Base-by-base conservation (phyloP, 2,797 vertebrate genomes). In the Cirrhinus molitorella region DNA sequence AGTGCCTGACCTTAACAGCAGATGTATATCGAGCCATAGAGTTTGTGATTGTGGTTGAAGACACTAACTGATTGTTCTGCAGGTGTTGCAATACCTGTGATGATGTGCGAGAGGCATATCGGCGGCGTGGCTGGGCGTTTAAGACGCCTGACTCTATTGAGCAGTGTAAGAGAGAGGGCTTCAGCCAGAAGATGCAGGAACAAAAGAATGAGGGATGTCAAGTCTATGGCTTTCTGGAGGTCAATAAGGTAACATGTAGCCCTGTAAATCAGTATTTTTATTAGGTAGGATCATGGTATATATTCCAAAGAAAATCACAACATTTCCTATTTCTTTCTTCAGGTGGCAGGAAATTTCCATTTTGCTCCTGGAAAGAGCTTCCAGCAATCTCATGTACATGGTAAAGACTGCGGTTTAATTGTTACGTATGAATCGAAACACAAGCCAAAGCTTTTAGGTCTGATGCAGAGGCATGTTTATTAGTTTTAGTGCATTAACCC, bases 281-380 rank as follows among this genome's bases (percentile, higher is more conserved):
- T 77, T 73, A 21, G 5, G 19, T 53, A 21, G 5, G 19, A 34
- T 73, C 16, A 61, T 28, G 5, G 21, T 25, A n/a, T 76, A 10
- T 19, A 43, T 2, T 34, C 10, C 17, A 1, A 10, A n/a, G 34
- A 43, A 37, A 37, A n/a, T 59, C 8, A 17, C 13, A 40, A 5
- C 1, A 23, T 51, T 6, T 53, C 19, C 21, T 51, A n/a, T n/a
- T 8, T 25, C 28, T 65, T 49, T 13, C 43, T 87, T 25, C 90
- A 99, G 98, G 98, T 99, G 88, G 98, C 98, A 21, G 98, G 98
- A 87, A 99, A 99, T 92, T 99, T 99, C 89, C 98, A 99, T 92
- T 99, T 99, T 91, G 98, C 98, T 53, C 98, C 98, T 5, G 98
- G 98, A 83, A 99, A 99, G 92, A 99, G 98, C 91, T 99, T 99